Percentiles rank a stretch among this genome's conserved stretches.
These are phyloP conservation scores for Ectropis crepuscularia DNA, from an alignment of 2,888 invertebrate species.

Conservation along the genomic window DNA sequence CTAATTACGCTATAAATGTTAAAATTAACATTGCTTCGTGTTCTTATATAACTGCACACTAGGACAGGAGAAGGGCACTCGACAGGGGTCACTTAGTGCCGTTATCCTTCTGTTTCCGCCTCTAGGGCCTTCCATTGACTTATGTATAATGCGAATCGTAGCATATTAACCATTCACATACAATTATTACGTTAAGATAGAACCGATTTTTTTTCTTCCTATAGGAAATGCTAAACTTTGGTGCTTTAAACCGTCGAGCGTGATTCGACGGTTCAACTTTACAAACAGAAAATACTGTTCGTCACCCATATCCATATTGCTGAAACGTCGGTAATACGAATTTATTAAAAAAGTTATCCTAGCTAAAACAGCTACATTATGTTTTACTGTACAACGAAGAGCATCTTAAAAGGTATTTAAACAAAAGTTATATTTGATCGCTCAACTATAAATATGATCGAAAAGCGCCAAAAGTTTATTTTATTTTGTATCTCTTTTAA, in stretches of 20 bases:
- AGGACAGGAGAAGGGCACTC: slow-evolving; percentile 49
- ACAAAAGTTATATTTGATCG: slow-evolving; percentile 51
- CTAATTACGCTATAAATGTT: slow-evolving; percentile 82
- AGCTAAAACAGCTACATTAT: slow-evolving; percentile 82
- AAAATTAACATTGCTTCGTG: slow-evolving; percentile 84
- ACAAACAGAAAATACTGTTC: slow-evolving; percentile 68
- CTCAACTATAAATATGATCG: slow-evolving; percentile 67
- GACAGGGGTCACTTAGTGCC: slow-evolving; percentile 66
- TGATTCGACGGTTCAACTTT: slow-evolving; percentile 50
- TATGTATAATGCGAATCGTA: slow-evolving; percentile 30
- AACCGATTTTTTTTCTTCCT: slow-evolving; percentile 54
- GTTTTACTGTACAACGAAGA: slow-evolving; percentile 81
- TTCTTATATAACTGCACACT: slow-evolving; percentile 67
- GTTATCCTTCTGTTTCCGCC: slow-evolving; percentile 59
- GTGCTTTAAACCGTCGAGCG: slow-evolving; percentile 74
- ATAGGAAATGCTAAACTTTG: slow-evolving; percentile 73
- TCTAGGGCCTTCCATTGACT: slow-evolving; percentile 40
- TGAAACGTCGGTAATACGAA: slow-evolving; percentile 72
- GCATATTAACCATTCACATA: slow-evolving; percentile 27
- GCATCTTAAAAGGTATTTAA: slow-evolving; percentile 70
- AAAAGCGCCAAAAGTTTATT: slow-evolving; percentile 68
- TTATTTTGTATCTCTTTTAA: slow-evolving; percentile 53
- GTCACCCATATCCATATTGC: slow-evolving; percentile 67
- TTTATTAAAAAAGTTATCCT: slow-evolving; percentile 82
- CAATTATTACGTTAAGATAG: slow-evolving; percentile 46